Base-by-base conservation (phyloP, 2,888 invertebrate species). In the Notodonta dromedarius region DNA sequence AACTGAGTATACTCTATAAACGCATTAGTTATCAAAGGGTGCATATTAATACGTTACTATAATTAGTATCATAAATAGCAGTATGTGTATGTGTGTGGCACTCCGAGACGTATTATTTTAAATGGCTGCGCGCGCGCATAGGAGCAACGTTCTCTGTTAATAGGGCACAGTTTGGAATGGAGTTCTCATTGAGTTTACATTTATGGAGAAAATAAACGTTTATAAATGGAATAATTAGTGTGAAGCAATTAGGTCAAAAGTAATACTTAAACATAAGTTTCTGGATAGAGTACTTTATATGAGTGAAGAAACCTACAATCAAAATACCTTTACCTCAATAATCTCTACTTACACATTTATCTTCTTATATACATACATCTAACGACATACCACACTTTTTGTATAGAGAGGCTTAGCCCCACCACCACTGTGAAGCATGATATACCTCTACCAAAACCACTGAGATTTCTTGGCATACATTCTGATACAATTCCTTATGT, bases 71-170 rank as follows among this genome's bases (percentile, higher is more conserved):
- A 71, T 69, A 77, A 78, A 76, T 74, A 67, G 9, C 16, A 16
- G 16, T 50, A 16, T 14, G 50, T 14, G 50, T 16, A 14, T 51
- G 16, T 73, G 73, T 64, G 73, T 71, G 75, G 71, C 68, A 70
- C 71, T 69, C 63, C 67, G 67, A 63, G 63, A 69, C 61, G 66
- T 71, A 72, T 69, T 74, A 75, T 72, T 75, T 72, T 73, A 79
- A 77, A 82, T 73, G 69, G 74, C 65, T 58, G 74, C 72, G 79
- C 69, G 71, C 62, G 78, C 76, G 73, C 75, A 71, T 63, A 74
- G 73, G 75, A 75, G 75, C 78, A 79, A 78, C 59, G 77, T 61
- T 69, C 78, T 72, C 72, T 69, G 61, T 59, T 67, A 62, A 66
- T 66, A 63, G 67, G 57, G 71, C 68, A 67, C 14, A 5, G 14